Evolutionary conservation across 2,113 vertebrate species (phyloP).

Genomic region (Rana temporaria): DNA sequence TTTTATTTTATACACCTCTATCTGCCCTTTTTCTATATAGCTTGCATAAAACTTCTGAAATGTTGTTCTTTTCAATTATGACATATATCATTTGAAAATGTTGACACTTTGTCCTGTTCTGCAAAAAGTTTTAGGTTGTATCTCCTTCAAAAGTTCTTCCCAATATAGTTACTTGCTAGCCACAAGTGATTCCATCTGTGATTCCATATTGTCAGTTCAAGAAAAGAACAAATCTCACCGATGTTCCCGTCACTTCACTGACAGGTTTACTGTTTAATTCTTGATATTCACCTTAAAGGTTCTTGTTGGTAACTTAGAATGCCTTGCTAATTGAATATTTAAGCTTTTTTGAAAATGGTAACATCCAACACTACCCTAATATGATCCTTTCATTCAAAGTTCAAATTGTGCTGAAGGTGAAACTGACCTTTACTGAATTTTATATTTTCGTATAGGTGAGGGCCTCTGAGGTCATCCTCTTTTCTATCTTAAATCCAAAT

Average conservation of each 20-base stretch:
- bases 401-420: too few species aligned
- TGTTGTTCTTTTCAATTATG: conserved; percentile 5
- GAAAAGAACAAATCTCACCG: conserved; percentile 6
- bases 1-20: background rate
- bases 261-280: conserved; percentile 13
- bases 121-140: conserved; percentile 19
- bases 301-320: background rate
- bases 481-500: too few species aligned
- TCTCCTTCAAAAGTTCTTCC: conserved; percentile 17
- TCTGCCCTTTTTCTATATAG: background rate
- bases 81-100: conserved; percentile 13
- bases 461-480: too few species aligned
- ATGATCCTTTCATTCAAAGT: too few species aligned
- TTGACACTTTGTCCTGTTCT: conserved; percentile 9
- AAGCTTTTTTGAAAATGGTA: background rate
- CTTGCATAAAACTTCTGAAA: background rate
- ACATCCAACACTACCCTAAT: too few species aligned
- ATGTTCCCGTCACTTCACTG: background rate
- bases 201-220: conserved; percentile 43
- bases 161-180: background rate
- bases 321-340: background rate
- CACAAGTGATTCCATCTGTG: conserved; percentile 28
- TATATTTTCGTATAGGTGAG: too few species aligned
- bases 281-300: background rate
- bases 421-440: too few species aligned